These are phyloP conservation scores for Cygnus olor DNA, from an alignment of 2,797 vertebrate species.

Conservation along the genomic window DNA sequence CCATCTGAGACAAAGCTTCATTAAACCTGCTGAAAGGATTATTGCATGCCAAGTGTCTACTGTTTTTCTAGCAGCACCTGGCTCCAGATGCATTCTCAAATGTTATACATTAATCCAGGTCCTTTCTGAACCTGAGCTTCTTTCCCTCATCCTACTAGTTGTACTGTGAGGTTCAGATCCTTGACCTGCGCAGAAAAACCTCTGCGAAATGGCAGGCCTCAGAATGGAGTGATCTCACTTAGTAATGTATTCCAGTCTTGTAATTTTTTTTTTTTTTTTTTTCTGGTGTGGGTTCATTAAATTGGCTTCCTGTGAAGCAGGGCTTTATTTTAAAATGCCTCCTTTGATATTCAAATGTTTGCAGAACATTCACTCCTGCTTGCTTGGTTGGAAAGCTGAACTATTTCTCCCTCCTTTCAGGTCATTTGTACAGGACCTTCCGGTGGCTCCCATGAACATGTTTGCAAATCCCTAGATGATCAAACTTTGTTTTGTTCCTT, in stretches of 20 bases:
- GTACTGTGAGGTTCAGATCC: background rate
- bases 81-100: slow-evolving; percentile 42
- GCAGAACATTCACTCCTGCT: slow-evolving; percentile 1
- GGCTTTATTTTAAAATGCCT: background rate
- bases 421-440: background rate
- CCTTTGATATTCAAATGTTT: slow-evolving; percentile 61
- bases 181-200: background rate
- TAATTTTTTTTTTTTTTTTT: background rate
- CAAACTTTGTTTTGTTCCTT: slow-evolving; percentile 24
- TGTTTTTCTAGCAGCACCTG: slow-evolving; percentile 24
- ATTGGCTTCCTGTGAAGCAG: slow-evolving; percentile 38
- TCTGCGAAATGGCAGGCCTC: background rate
- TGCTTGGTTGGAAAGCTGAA: slow-evolving; percentile 12
- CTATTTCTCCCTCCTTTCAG: background rate
- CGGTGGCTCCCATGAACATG: background rate
- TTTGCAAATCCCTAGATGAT: slow-evolving; percentile 23
- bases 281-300: slow-evolving; percentile 1
- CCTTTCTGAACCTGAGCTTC: background rate
- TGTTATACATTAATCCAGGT: background rate
- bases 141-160: background rate
- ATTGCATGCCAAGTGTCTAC: background rate
- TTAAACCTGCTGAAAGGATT: slow-evolving; percentile 23
- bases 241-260: background rate
- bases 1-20: slow-evolving; percentile 4
- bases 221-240: background rate